Conservation (phyloP, 2,888 invertebrate genomes). For the Microctonus hyperodae region DNA sequence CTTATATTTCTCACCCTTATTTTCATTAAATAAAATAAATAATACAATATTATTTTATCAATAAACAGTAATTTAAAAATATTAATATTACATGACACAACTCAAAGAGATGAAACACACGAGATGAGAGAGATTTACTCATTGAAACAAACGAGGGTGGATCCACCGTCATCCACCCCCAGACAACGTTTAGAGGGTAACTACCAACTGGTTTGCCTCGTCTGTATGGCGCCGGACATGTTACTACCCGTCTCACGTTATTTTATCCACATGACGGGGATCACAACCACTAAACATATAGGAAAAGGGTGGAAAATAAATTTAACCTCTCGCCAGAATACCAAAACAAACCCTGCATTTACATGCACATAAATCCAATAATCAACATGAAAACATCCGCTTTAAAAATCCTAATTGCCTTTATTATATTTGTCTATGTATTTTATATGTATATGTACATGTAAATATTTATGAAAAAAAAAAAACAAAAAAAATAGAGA, state of each 20-base stretch:
- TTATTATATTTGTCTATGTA: background rate
- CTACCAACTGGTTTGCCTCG: slow-evolving; percentile 45
- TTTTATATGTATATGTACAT: background rate
- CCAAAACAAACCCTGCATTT: background rate
- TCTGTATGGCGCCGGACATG: slow-evolving; percentile 48
- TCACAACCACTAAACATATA: background rate
- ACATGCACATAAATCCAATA: background rate
- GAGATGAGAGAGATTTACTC: slow-evolving; percentile 12
- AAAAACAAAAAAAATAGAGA: too few species aligned
- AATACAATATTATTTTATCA: too few species aligned
- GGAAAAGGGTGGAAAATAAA: background rate
- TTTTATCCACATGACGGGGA: slow-evolving; percentile 17
- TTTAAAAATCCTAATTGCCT: background rate
- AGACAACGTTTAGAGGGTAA: slow-evolving; percentile 52
- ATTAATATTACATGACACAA: too few species aligned
- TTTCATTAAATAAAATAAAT: slow-evolving; percentile 3
- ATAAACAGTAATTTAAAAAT: too few species aligned
- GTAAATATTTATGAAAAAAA: too few species aligned
- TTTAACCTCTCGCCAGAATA: background rate
- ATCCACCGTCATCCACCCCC: slow-evolving; percentile 46
- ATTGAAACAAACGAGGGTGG: slow-evolving; percentile 36
- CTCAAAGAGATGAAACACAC: background rate
- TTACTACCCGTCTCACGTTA: slow-evolving; percentile 47
- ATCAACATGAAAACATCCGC: slow-evolving; percentile 33
- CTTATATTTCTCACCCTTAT: too few species aligned